Evolutionary conservation across 2,113 vertebrate species (phyloP).

Genomic region (Rhipidura dahli): DNA sequence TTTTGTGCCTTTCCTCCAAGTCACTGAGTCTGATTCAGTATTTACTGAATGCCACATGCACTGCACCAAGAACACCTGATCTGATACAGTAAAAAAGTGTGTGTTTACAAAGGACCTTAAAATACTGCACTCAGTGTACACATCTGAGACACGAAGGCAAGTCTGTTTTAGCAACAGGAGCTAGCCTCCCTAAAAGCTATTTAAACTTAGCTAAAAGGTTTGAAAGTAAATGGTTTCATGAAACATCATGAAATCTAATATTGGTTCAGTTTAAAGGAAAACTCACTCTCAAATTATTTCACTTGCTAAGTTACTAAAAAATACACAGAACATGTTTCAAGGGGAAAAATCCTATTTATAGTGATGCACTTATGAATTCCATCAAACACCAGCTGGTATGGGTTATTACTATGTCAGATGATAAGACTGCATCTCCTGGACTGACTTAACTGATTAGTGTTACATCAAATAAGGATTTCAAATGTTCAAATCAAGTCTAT

Average conservation of each 20-base stretch:
- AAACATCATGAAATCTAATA: neutral
- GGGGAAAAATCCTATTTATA: conserved; percentile 15
- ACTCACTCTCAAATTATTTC: neutral
- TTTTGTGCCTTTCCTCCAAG: neutral
- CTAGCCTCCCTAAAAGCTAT: neutral
- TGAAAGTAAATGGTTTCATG: conserved; percentile 26
- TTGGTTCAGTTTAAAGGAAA: neutral
- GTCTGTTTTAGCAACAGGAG: conserved; percentile 29
- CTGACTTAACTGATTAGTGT: neutral
- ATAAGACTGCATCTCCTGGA: neutral
- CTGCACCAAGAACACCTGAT: neutral
- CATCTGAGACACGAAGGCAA: neutral
- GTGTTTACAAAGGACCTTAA: conserved; percentile 6
- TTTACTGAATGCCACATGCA: neutral
- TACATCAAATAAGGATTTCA: neutral
- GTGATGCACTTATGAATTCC: neutral
- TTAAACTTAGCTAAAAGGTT: conserved; percentile 18
- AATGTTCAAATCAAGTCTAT: neutral
- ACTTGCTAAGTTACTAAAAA: neutral
- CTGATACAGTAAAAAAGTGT: neutral
- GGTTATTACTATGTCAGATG: neutral
- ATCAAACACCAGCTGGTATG: neutral
- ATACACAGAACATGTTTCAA: neutral
- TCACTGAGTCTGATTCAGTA: neutral
- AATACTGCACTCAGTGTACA: neutral